phyloP scores from a whole-genome alignment of 2,797 vertebrate genomes.

The Hippopotamyrus pictus region DNA sequence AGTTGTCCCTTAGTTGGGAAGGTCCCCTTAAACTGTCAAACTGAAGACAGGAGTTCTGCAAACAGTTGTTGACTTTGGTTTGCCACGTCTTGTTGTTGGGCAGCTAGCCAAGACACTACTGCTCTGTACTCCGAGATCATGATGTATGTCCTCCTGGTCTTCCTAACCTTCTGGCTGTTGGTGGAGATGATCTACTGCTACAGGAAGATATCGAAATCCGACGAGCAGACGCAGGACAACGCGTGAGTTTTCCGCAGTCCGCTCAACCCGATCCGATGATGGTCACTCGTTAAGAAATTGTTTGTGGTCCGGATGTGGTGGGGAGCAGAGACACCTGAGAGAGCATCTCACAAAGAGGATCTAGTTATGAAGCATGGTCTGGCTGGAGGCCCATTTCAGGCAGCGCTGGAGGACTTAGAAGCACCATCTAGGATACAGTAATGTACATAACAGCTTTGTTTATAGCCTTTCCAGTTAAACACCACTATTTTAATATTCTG shows the following conservation, averaged over 20 bases:
- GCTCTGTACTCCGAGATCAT: constrained; percentile 91
- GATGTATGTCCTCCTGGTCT: constrained; percentile 97
- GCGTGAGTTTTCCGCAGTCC: constrained; percentile 70
- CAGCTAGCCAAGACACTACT: constrained; percentile 73
- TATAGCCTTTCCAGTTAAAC: not conserved
- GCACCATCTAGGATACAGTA: not conserved
- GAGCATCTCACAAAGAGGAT: not conserved
- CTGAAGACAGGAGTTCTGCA: not conserved
- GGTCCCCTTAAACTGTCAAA: not conserved
- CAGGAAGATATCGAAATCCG: constrained; percentile 91
- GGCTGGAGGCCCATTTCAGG: not conserved
- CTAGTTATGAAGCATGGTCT: not conserved
- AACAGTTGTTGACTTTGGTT: not conserved
- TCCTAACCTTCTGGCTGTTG: constrained; percentile 92
- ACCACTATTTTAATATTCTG: not conserved
- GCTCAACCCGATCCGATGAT: not conserved
- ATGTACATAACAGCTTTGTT: not conserved
- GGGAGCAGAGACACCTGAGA: not conserved
- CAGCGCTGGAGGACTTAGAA: not conserved
- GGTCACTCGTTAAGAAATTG: not conserved
- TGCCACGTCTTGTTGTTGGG: constrained; percentile 18
- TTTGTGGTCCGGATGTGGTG: not conserved
- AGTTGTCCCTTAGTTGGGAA: not conserved
- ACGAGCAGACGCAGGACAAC: constrained; percentile 80
- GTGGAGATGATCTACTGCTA: constrained; percentile 98